phyloP scores from a whole-genome alignment of 2,888 invertebrate species.

The Bombylius discolor region DNA sequence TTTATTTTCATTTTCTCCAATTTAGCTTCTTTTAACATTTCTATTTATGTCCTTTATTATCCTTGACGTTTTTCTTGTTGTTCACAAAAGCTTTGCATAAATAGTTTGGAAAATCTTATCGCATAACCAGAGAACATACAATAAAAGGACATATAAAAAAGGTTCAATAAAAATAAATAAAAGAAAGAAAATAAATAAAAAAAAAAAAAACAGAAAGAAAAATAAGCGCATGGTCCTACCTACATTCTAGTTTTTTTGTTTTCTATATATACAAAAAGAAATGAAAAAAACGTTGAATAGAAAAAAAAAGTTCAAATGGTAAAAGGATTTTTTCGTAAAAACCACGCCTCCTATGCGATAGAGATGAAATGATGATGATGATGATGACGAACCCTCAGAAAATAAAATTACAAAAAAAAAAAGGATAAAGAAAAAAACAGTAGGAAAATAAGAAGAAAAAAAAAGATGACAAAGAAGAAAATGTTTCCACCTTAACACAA shows the following conservation, averaged over 20 bases:
- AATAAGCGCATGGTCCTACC: not conserved
- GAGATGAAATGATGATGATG: not conserved
- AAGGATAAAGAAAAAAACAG: not conserved
- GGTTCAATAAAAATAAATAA: slow-evolving; percentile 6
- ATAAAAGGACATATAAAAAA: not conserved
- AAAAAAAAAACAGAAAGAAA: not conserved
- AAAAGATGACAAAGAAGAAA: not conserved
- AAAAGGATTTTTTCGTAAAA: slow-evolving; percentile 6
- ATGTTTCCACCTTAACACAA: not conserved
- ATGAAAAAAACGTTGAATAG: not conserved
- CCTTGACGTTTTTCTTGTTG: slow-evolving; percentile 8
- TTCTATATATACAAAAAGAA: not conserved
- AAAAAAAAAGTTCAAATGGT: not conserved
- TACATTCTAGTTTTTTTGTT: too few relatives aligned
- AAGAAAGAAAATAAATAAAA: not conserved
- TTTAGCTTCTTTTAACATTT: slow-evolving; percentile 7
- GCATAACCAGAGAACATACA: not conserved
- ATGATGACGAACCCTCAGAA: not conserved
- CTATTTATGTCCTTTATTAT: slow-evolving; percentile 10
- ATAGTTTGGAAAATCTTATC: slow-evolving; percentile 8
- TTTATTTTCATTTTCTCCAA: not conserved
- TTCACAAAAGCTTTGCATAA: slow-evolving; percentile 13
- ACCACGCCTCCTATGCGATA: slow-evolving; percentile 9
- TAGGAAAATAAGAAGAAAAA: not conserved
- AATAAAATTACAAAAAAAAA: not conserved